These are phyloP conservation scores for Mixornis gularis DNA, from an alignment of 2,113 vertebrate genomes.

Conservation along the genomic window DNA sequence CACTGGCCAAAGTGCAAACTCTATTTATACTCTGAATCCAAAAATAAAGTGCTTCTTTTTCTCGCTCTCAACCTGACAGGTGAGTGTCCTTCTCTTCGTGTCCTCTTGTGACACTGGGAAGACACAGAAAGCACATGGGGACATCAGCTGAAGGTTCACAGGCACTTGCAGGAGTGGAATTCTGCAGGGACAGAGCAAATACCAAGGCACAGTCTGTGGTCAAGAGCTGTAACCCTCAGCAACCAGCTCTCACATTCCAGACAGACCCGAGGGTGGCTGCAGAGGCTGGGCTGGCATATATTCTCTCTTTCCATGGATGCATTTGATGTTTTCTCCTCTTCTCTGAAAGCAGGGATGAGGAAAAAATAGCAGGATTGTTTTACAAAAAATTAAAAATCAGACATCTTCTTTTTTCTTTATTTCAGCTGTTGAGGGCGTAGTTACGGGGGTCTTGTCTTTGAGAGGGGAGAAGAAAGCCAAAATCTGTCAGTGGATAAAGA, in stretches of 20 bases:
- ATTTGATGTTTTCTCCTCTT: neutral
- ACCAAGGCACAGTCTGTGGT: rapidly evolving
- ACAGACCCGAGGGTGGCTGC: rapidly evolving
- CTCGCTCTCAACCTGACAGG: no score
- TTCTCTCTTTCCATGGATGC: neutral
- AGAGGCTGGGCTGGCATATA: neutral
- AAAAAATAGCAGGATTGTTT: neutral
- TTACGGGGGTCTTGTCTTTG: neutral
- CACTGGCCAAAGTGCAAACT: no score
- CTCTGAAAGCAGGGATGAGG: neutral
- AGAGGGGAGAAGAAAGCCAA: neutral
- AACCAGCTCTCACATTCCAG: neutral
- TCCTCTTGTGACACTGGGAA: no score
- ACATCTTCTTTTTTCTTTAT: neutral
- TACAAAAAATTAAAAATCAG: neutral
- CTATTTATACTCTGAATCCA: no score
- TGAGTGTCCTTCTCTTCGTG: no score
- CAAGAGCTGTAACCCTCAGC: neutral
- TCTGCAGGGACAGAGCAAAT: neutral
- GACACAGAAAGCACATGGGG: neutral
- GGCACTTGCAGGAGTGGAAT: neutral
- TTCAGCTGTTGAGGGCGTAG: neutral
- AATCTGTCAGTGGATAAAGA: neutral
- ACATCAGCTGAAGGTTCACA: neutral
- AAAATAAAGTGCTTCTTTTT: no score